phyloP scores from a whole-genome alignment of 2,888 invertebrate species.

The Tricholauxania praeusta region DNA sequence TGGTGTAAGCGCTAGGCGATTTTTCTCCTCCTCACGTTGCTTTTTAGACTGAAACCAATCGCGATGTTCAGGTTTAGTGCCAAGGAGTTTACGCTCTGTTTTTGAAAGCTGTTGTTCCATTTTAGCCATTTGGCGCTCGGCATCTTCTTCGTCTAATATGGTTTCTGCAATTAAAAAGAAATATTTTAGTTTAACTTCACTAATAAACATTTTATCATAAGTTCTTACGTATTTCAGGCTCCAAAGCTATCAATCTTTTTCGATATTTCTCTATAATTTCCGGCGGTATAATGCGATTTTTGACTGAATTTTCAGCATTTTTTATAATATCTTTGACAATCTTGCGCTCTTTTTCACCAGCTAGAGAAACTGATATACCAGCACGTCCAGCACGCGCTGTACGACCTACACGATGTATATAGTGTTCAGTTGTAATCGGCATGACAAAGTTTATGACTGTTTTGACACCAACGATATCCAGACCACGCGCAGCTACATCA shows the following conservation, averaged over 20 bases:
- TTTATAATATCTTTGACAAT: conserved; percentile 93
- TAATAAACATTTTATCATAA: not conserved
- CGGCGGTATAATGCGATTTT: conserved; percentile 86
- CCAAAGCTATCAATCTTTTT: conserved; percentile 78
- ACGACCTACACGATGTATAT: conserved; percentile 94
- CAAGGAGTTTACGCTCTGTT: conserved; percentile 74
- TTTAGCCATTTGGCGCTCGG: conserved; percentile 83
- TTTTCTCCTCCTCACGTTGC: conserved; percentile 83
- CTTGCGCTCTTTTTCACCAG: conserved; percentile 92
- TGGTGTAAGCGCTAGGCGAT: conserved; percentile 70
- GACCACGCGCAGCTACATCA: conserved; percentile 90
- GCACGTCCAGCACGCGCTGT: conserved; percentile 95
- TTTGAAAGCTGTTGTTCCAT: conserved; percentile 87
- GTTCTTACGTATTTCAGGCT: conserved; percentile 78
- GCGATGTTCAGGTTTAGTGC: conserved; percentile 68
- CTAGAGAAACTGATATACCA: conserved; percentile 94
- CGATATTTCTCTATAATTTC: conserved; percentile 92
- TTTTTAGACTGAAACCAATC: conserved; percentile 90
- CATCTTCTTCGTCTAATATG: conserved; percentile 86
- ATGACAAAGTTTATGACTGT: conserved; percentile 97
- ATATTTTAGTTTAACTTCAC: not conserved
- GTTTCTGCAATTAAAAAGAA: conserved; percentile 67
- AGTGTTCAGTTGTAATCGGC: conserved; percentile 95
- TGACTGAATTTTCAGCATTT: conserved; percentile 85
- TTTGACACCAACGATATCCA: conserved; percentile 97